Evolutionary conservation across 1,140 invertebrate species (phyloP).

Genomic region (Drosophila neocordata): DNA sequence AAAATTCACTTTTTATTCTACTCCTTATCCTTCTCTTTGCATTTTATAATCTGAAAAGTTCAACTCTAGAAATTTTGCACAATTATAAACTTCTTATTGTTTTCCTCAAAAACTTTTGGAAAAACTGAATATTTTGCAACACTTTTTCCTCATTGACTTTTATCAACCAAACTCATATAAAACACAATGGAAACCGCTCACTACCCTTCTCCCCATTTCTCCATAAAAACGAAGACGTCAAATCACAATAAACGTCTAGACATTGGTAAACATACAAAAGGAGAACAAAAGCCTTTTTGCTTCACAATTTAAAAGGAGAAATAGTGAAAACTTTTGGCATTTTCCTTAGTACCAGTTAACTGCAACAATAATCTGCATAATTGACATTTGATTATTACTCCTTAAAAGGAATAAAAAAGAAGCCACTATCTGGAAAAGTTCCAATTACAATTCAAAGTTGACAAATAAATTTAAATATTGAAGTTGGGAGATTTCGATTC

Average conservation of each 20-base stretch:
- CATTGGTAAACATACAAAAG: conserved; percentile 65
- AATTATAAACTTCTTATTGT: conserved; percentile 15
- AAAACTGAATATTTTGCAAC: conserved; percentile 5
- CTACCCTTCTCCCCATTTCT: not conserved
- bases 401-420: conserved; percentile 41
- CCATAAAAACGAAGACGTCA: conserved; percentile 1
- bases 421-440: conserved; percentile 16
- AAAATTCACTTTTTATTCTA: not conserved
- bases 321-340: conserved; percentile 34
- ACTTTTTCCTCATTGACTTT: conserved; percentile 12
- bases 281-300: conserved; percentile 42
- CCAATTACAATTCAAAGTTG: conserved; percentile 30
- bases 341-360: conserved; percentile 30
- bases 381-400: conserved; percentile 59
- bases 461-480: conserved; percentile 11
- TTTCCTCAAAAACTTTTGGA: not conserved
- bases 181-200: conserved; percentile 25
- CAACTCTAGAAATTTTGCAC: not conserved
- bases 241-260: conserved; percentile 72
- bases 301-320: conserved; percentile 11
- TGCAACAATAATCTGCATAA: conserved; percentile 68
- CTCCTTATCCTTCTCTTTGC: not conserved
- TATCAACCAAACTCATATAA: not conserved
- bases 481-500: not conserved
- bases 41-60: no score